Conservation (phyloP, 2,888 invertebrate species). For the Cosmopolites sordidus region DNA sequence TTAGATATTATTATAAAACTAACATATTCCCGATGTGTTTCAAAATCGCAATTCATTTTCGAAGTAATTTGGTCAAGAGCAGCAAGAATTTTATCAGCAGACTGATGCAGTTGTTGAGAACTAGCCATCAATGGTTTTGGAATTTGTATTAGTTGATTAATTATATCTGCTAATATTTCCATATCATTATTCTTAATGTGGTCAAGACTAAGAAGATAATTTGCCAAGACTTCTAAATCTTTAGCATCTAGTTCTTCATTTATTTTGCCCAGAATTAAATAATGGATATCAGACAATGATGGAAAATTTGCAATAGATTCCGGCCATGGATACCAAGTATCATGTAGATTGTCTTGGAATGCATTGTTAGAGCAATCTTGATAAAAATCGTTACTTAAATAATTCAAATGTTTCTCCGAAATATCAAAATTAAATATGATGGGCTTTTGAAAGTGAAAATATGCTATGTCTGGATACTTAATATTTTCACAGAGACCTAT, state of each 20-base stretch:
- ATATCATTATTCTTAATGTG: background rate
- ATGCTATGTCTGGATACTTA: background rate
- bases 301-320: background rate
- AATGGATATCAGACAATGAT: background rate
- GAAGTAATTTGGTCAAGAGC: slow-evolving; percentile 15
- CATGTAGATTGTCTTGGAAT: background rate
- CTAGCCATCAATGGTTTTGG: slow-evolving; percentile 6
- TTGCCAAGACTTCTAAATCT: background rate
- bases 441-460: no score
- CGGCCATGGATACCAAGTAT: background rate
- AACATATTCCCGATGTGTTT: slow-evolving; percentile 9
- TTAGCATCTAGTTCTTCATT: background rate
- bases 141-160: slow-evolving; percentile 4
- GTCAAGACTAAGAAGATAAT: background rate
- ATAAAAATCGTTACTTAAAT: no score
- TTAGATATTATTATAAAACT: slow-evolving; percentile 12
- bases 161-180: slow-evolving; percentile 1
- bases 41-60: slow-evolving; percentile 2
- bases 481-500: background rate
- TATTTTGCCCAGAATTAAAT: background rate
- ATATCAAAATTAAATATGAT: no score
- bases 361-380: background rate
- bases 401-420: no score
- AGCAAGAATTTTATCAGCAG: slow-evolving; percentile 21
- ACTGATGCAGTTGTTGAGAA: slow-evolving; percentile 8